Evolutionary conservation across 1,140 invertebrate genomes (phyloP), one percentile per base, ranked within the genome.

Genomic region (Trialeurodes vaporariorum): DNA sequence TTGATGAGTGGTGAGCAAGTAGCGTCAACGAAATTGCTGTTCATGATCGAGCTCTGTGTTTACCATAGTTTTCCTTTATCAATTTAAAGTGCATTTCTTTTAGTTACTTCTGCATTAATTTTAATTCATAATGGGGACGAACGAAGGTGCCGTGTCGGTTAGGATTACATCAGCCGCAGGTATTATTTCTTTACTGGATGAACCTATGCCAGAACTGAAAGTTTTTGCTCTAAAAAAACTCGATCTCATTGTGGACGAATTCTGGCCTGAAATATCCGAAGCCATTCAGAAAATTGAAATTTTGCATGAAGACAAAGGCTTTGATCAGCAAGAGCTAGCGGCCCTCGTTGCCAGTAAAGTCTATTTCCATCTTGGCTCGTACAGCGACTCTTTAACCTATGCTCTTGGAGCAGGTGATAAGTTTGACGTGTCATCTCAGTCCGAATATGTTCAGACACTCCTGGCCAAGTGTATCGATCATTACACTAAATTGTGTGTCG

Each of bases 221-320:
- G 87, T 93, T 1, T 98, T 96, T 80, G 95, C 96, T 24, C 75
- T 88, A 65, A 89, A 90, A 73, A 95, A 95, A 75, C 80, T 98
- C 60, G 90, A 98, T 79, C 84, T 86, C 74, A 93, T 98, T 76
- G 95, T 98, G 0, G 94, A 98, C 78, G 92, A 96, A 78, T 98
- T 98, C 81, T 98, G 96, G 96, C 93, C 95, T 22, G 96, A 98
- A 81, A 98, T 98, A 70, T 96, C 94, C 0, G 96, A 98, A 81
- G 92, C 94, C 13, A 95, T 98, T 75, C 90, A 92, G 75, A 98
- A 97, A 81, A 97, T 98, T 75, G 96, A 98, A 83, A 93, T 96
- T 73, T 82, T 99, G 23, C 91, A 96, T 77, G 96, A 98, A 81
- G 92, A 98, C 75, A 86, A 90, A 73, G 79, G 78, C 17, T 98